Base-by-base conservation (phyloP, 2,797 vertebrate species). In the Telmatherina bonti region DNA sequence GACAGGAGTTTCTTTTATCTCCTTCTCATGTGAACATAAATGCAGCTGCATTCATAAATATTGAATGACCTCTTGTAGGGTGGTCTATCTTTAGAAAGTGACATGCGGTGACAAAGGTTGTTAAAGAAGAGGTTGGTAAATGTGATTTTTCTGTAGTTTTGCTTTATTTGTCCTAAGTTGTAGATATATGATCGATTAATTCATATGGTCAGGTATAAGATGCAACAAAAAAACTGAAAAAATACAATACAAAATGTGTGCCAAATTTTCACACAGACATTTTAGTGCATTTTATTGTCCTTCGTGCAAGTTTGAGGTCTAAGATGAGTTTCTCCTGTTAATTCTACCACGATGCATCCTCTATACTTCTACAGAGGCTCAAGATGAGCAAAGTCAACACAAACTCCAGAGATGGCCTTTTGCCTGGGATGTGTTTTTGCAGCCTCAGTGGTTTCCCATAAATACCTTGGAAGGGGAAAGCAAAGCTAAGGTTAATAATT, bases 1-100 rank as follows among this genome's bases (percentile, higher is more conserved):
- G 53, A 63, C 45, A 55, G 26, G 18, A 43, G 30, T 58, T 59
- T 74, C 27, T 78, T 79, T 83, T 64, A 56, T 49, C 63, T 82
- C 47, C 36, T 47, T 56, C 76, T 85, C 43, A n/a, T 79, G 79
- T 78, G 71, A 81, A 80, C 75, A 86, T 55, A 70, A 64, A 38
- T 67, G 51, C 49, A 52, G 63, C 70, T 77, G 61, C 65, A 26
- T 82, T 72, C 29, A 36, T 86, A 82, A 85, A 86, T 91, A 87
- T 84, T 87, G 75, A 78, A 92, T 88, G 73, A 85, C 59, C 33
- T 68, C 45, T 68, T 38, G 38, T 54, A 58, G 52, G 55, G 57
- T 49, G 30, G 31, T 78, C 70, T 63, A 67, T 75, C 77, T 83
- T 83, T 83, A 78, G 63, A 81, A 80, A 71, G 67, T 71, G 45